phyloP scores from a whole-genome alignment of 2,113 vertebrate genomes.

The Seriola rivoliana region DNA sequence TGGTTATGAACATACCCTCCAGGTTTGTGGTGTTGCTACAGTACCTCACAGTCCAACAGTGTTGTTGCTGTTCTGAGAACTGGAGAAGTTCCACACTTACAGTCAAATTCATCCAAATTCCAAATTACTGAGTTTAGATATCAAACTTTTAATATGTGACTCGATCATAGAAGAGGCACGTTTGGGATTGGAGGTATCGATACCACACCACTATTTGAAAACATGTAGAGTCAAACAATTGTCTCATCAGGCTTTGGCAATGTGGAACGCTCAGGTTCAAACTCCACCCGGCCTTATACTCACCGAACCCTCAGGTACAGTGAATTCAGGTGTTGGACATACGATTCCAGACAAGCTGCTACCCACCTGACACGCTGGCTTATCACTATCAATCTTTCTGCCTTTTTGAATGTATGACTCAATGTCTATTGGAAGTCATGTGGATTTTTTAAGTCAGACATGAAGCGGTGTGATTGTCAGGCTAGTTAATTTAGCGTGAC shows the following conservation, averaged over 20 bases:
- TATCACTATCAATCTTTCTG: constrained; percentile 67
- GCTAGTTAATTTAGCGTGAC: constrained; percentile 75
- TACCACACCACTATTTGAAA: constrained; percentile 30
- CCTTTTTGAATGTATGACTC: constrained; percentile 55
- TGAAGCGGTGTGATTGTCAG: constrained; percentile 71
- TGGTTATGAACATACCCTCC: not conserved
- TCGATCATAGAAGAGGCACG: no score
- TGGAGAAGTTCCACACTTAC: no score
- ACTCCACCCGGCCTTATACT: constrained; percentile 43
- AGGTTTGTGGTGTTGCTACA: not conserved
- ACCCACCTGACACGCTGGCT: constrained; percentile 67
- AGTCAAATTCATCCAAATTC: no score
- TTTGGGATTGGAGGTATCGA: no score
- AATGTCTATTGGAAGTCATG: constrained; percentile 52
- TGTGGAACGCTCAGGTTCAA: constrained; percentile 27
- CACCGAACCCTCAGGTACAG: constrained; percentile 30
- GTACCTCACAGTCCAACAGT: no score
- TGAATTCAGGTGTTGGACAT: constrained; percentile 27
- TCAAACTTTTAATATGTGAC: no score
- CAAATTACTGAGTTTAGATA: no score
- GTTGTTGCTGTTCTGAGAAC: no score
- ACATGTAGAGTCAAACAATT: constrained; percentile 27
- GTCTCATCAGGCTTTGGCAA: constrained; percentile 49
- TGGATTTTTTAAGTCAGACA: constrained; percentile 62
- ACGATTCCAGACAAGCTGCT: constrained; percentile 53